These are phyloP conservation scores for Embidobia sp. DNA, from an alignment of 2,888 invertebrate genomes.

Conservation along the genomic window DNA sequence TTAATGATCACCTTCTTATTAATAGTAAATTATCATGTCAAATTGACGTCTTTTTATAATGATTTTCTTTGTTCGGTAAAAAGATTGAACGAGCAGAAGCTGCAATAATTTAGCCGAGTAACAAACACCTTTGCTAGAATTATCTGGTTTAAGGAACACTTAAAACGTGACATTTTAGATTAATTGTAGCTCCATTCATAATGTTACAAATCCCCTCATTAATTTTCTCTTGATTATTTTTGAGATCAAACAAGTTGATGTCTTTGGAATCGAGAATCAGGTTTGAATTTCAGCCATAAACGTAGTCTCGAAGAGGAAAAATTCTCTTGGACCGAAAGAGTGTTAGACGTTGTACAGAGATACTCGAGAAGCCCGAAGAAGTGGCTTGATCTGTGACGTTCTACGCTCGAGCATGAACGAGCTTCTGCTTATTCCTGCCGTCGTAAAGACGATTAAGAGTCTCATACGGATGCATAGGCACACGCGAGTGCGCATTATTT, in stretches of 20 bases:
- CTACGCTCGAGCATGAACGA: constrained; percentile 64
- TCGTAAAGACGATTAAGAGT: constrained; percentile 67
- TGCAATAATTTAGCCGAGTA: no score
- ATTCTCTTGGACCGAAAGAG: constrained; percentile 44
- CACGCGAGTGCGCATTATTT: constrained; percentile 66
- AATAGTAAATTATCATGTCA: no score
- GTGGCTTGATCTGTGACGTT: constrained; percentile 59
- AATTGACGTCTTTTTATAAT: no score
- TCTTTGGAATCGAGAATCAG: neutral
- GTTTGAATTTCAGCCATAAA: constrained; percentile 2
- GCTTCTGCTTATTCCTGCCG: constrained; percentile 61
- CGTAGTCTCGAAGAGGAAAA: constrained; percentile 13
- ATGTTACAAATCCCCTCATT: no score
- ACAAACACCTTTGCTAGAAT: no score
- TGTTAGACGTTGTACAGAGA: constrained; percentile 46
- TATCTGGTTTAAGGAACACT: no score
- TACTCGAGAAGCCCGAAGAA: constrained; percentile 57
- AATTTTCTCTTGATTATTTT: neutral
- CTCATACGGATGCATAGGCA: constrained; percentile 76
- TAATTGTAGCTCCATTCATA: no score
- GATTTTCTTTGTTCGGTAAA: no score
- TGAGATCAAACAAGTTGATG: neutral
- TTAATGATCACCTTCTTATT: no score
- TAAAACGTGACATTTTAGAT: no score
- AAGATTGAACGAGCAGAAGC: no score